A percentile compares a stretch with the other conserved stretches of the same genome.
Conservation (phyloP, 1,140 invertebrate genomes). For the Eueides isabella region DNA sequence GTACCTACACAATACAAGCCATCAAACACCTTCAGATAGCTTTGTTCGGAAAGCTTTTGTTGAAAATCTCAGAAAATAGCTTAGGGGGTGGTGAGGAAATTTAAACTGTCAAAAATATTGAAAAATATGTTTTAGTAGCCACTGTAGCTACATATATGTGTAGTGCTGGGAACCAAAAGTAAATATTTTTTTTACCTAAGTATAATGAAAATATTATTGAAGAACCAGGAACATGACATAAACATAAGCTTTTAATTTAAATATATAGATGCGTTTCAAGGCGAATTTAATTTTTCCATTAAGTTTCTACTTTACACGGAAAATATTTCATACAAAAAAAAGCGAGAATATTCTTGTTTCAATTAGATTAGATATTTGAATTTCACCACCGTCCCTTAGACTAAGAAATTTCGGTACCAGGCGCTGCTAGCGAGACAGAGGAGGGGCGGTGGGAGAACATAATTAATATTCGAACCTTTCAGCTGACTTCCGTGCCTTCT, state of each 20-base stretch:
- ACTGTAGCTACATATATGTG: no score
- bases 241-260: no score
- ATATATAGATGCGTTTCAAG: no score
- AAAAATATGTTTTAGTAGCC: neutral
- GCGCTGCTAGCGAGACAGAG: constrained; percentile 41
- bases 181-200: no score
- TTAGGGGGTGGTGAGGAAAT: neutral
- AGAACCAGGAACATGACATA: no score
- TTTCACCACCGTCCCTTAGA: constrained; percentile 22
- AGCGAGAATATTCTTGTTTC: no score
- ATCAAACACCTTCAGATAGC: constrained; percentile 33
- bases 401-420: constrained; percentile 59
- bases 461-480: constrained; percentile 72
- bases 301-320: no score
- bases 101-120: neutral
- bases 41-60: constrained; percentile 36
- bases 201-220: no score
- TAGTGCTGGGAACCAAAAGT: no score
- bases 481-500: constrained; percentile 50
- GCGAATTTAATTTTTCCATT: no score
- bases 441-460: constrained; percentile 43
- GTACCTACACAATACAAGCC: constrained; percentile 29
- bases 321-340: no score
- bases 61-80: constrained; percentile 28
- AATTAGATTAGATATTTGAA: no score